These are phyloP conservation scores for Drosophila algonquin DNA, from an alignment of 2,888 invertebrate genomes.

Conservation along the genomic window DNA sequence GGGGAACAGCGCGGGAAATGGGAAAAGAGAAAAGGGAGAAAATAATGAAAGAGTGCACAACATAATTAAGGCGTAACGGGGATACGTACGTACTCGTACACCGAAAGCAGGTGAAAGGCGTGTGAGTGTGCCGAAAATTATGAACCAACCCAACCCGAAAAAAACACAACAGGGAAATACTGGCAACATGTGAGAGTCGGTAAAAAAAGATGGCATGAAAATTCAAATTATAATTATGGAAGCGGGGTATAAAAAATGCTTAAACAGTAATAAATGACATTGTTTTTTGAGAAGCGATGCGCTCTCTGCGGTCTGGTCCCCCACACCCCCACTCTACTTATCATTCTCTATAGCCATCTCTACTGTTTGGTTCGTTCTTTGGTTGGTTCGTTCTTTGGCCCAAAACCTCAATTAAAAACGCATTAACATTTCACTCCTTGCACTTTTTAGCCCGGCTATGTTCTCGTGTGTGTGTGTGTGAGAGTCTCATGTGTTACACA, in stretches of 20 bases:
- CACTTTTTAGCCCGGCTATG: slow-evolving; percentile 56
- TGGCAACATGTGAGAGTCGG: slow-evolving; percentile 10
- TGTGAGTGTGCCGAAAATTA: slow-evolving; percentile 71
- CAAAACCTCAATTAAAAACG: slow-evolving; percentile 82
- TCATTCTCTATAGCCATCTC: slow-evolving; percentile 28
- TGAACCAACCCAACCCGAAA: slow-evolving; percentile 38
- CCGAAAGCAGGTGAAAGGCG: slow-evolving; percentile 75
- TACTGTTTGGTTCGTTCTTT: slow-evolving; percentile 16
- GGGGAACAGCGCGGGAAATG: slow-evolving; percentile 41
- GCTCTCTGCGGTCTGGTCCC: slow-evolving; percentile 51
- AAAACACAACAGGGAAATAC: slow-evolving; percentile 1
- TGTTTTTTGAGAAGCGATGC: slow-evolving; percentile 67
- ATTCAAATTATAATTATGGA: slow-evolving; percentile 73
- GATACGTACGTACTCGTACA: slow-evolving; percentile 18
- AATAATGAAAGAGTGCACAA: slow-evolving; percentile 71
- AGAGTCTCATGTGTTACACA: slow-evolving; percentile 55
- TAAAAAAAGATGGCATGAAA: slow-evolving; percentile 66
- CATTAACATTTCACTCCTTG: slow-evolving; percentile 80
- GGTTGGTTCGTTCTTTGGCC: slow-evolving; percentile 69
- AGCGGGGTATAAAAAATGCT: slow-evolving; percentile 50
- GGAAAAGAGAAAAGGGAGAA: slow-evolving; percentile 28
- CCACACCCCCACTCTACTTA: slow-evolving; percentile 33
- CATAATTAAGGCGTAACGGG: slow-evolving; percentile 77
- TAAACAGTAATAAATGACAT: slow-evolving; percentile 78
- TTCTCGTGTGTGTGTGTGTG: slow-evolving; percentile 20